These are phyloP conservation scores for Xestia c-nigrum DNA, from an alignment of 2,888 invertebrate species.

Conservation along the genomic window DNA sequence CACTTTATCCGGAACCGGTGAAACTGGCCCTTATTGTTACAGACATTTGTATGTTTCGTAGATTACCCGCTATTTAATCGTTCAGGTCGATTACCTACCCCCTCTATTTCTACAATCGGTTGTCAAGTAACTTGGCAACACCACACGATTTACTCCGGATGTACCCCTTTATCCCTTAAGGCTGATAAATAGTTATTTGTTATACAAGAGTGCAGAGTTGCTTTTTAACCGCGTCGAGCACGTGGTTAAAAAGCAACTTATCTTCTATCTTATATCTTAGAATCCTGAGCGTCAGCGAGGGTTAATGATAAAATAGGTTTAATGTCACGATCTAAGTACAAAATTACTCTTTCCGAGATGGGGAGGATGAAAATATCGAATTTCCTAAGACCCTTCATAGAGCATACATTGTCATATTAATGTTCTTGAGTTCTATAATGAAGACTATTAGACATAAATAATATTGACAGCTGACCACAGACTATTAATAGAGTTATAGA, in stretches of 20 bases:
- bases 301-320: too few relatives aligned
- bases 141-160: neutral
- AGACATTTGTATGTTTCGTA: neutral
- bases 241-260: too few relatives aligned
- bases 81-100: neutral
- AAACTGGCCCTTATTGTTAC: too few relatives aligned
- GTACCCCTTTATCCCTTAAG: neutral
- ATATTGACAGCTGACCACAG: conserved; percentile 57
- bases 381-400: neutral
- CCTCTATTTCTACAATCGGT: neutral
- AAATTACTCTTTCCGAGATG: too few relatives aligned
- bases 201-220: too few relatives aligned
- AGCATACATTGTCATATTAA: conserved; percentile 2
- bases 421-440: conserved; percentile 14
- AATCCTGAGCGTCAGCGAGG: too few relatives aligned
- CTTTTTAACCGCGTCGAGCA: too few relatives aligned
- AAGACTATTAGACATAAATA: conserved; percentile 32
- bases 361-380: neutral
- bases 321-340: too few relatives aligned
- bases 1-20: too few relatives aligned
- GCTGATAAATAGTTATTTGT: neutral
- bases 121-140: neutral
- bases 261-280: too few relatives aligned
- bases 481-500: conserved; percentile 44
- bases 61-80: neutral